Evolutionary conservation across 30 jellyfish, hydroid and myxozoan species (phyloP).

Genomic region (Hydractinia echinata): DNA sequence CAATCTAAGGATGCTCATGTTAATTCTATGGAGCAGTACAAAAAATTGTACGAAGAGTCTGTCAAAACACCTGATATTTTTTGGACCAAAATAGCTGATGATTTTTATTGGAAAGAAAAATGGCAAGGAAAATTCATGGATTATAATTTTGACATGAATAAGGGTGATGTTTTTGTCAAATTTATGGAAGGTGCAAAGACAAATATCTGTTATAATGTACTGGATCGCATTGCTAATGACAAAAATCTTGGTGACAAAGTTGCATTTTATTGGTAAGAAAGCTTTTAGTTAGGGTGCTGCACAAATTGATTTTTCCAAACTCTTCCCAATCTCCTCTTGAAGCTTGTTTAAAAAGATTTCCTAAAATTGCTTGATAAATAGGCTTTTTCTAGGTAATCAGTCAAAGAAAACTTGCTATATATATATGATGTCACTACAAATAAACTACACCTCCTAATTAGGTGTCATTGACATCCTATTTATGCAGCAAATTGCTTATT

Average conservation of each 20-base stretch:
- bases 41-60: slow-evolving; percentile 61
- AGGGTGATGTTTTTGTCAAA: slow-evolving; percentile 67
- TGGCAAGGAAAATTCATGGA: slow-evolving; percentile 76
- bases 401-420: too few species aligned
- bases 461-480: too few species aligned
- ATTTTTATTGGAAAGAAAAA: slow-evolving; percentile 77
- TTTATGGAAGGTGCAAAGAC: slow-evolving; percentile 98
- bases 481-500: too few species aligned
- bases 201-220: slow-evolving; percentile 83
- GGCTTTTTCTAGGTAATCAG: too few species aligned
- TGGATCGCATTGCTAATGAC: slow-evolving; percentile 67
- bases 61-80: slow-evolving; percentile 75
- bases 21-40: slow-evolving; percentile 60
- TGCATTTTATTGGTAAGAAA: slow-evolving; percentile 83
- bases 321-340: too few species aligned
- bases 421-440: too few species aligned
- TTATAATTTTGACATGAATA: slow-evolving; percentile 57
- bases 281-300: not conserved
- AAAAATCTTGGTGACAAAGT: slow-evolving; percentile 66
- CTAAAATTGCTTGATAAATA: too few species aligned
- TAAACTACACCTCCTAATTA: too few species aligned
- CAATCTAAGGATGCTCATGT: slow-evolving; percentile 58
- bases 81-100: slow-evolving; percentile 89
- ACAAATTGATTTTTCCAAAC: too few species aligned
- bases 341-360: too few species aligned